phyloP scores from a whole-genome alignment of 2,888 invertebrate species.

The Drosophila leonis region DNA sequence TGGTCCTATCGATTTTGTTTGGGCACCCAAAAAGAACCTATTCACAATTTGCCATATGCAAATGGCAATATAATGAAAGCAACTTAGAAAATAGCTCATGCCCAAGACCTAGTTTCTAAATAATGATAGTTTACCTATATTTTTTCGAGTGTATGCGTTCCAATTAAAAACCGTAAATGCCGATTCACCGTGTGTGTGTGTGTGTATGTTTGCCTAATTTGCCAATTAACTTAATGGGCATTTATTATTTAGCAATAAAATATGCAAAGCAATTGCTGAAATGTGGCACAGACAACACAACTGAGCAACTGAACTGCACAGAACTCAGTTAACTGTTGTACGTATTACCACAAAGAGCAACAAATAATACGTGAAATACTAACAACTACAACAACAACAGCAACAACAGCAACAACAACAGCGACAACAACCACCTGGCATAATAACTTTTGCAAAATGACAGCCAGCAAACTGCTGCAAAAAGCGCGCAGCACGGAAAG shows the following conservation, averaged over 20 bases:
- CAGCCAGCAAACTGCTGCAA: conserved; percentile 63
- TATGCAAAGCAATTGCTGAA: conserved; percentile 81
- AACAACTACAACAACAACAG: conserved; percentile 21
- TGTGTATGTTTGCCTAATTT: conserved; percentile 74
- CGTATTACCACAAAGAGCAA: conserved; percentile 45
- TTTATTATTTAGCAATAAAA: conserved; percentile 83
- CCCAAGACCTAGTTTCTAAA: conserved; percentile 17
- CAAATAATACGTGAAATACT: conserved; percentile 32
- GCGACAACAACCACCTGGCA: conserved; percentile 66
- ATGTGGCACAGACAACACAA: conserved; percentile 63
- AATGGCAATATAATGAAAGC: conserved; percentile 46
- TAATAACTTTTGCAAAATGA: conserved; percentile 76
- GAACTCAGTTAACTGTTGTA: conserved; percentile 69
- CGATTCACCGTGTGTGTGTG: conserved; percentile 18
- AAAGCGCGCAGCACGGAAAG: background rate
- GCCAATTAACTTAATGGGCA: conserved; percentile 82
- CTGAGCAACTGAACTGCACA: conserved; percentile 31
- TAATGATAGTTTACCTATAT: background rate
- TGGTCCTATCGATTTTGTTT: conserved; percentile 51
- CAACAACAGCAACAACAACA: conserved; percentile 24
- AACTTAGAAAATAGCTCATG: conserved; percentile 10
- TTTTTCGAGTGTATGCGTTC: conserved; percentile 29
- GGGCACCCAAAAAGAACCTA: conserved; percentile 34
- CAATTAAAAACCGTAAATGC: conserved; percentile 69
- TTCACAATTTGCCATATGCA: conserved; percentile 59